A percentile compares a stretch with the other conserved stretches of the same genome.
These are phyloP conservation scores for Cephus sareptanus DNA, from an alignment of 2,888 invertebrate species.

Conservation along the genomic window DNA sequence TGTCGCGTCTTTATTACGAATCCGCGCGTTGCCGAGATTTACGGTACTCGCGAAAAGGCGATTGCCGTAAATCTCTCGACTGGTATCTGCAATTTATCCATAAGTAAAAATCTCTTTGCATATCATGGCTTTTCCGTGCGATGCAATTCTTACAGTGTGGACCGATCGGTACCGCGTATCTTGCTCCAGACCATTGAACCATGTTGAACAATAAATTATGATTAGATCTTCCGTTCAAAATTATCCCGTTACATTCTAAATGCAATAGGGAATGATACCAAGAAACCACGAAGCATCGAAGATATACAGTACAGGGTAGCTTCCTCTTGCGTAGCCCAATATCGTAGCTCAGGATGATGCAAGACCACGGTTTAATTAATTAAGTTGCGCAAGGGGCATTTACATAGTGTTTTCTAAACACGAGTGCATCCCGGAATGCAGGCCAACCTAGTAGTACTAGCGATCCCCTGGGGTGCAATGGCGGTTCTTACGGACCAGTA, in stretches of 20 bases:
- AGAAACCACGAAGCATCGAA: background rate
- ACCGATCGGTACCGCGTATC: background rate
- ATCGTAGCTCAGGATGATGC: background rate
- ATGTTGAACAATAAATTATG: background rate
- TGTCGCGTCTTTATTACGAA: constrained; percentile 44
- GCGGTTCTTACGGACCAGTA: constrained; percentile 38
- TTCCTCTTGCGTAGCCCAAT: background rate
- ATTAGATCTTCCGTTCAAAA: background rate
- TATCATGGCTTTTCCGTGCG: constrained; percentile 9
- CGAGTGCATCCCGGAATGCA: constrained; percentile 19
- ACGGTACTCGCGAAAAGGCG: constrained; percentile 30
- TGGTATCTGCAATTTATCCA: constrained; percentile 12
- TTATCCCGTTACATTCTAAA: background rate
- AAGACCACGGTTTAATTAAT: constrained; percentile 48
- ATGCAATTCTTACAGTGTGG: background rate
- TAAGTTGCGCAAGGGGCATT: constrained; percentile 48
- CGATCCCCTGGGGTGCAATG: constrained; percentile 46
- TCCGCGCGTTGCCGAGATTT: constrained; percentile 40
- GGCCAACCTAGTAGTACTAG: constrained; percentile 34
- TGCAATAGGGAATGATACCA: background rate
- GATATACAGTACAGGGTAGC: background rate
- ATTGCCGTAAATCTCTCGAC: background rate
- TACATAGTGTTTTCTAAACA: constrained; percentile 42
- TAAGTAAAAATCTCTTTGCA: constrained; percentile 19
- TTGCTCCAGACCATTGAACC: background rate